A percentile compares a stretch with the other conserved stretches of the same genome.
These are phyloP conservation scores for Lepilemur septentrionalis DNA, from an alignment of 2,797 vertebrate genomes.

Conservation along the genomic window DNA sequence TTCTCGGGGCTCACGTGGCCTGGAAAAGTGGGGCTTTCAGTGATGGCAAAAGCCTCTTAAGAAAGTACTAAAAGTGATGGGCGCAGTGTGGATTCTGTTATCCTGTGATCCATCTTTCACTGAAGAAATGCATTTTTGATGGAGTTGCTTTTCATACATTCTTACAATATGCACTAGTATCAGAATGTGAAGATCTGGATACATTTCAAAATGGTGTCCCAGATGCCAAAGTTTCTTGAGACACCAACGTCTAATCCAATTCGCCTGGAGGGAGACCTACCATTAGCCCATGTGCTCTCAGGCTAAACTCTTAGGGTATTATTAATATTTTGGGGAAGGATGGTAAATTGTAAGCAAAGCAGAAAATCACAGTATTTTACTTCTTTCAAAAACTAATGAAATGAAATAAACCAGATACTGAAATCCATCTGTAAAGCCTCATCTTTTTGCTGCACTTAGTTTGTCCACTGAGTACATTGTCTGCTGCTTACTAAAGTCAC, in stretches of 20 bases:
- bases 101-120: background rate
- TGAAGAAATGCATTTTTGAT: background rate
- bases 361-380: constrained; percentile 4
- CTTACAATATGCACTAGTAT: background rate
- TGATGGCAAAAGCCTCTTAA: background rate
- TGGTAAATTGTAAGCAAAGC: constrained; percentile 2
- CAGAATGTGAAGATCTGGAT: constrained; percentile 5
- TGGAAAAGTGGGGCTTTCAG: background rate
- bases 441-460: background rate
- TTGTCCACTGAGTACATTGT: background rate
- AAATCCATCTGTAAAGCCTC: background rate
- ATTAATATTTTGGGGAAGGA: background rate
- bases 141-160: background rate
- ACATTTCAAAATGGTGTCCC: background rate
- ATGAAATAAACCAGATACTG: constrained; percentile 19
- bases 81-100: background rate
- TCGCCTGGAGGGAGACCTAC: background rate
- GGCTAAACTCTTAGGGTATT: background rate
- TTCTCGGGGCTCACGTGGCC: background rate
- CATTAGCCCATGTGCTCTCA: background rate
- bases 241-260: background rate
- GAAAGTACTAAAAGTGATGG: background rate
- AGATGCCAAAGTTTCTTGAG: background rate
- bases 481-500: constrained; percentile 16
- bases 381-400: background rate